A percentile compares a stretch with the other conserved stretches of the same genome.
Evolutionary conservation across 2,797 vertebrate species (phyloP).

Genomic region (Hipposideros larvatus): DNA sequence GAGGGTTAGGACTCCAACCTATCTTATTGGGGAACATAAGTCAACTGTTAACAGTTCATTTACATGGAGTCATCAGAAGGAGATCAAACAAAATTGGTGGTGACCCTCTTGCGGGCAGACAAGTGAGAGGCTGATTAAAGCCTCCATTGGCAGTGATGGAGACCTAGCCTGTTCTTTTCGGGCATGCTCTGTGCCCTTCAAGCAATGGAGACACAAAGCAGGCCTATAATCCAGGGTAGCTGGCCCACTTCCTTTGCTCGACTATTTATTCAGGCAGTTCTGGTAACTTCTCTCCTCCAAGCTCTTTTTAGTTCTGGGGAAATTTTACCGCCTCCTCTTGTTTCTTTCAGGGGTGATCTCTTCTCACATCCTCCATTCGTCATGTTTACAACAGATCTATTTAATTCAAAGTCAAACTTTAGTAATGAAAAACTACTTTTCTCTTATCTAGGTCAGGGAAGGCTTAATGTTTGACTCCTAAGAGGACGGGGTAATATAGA

Average conservation of each 20-base stretch:
- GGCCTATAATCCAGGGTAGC: neutral
- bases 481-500: neutral
- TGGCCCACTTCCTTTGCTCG: neutral
- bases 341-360: neutral
- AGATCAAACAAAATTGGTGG: no score
- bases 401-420: conserved; percentile 7
- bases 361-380: neutral
- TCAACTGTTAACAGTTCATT: neutral
- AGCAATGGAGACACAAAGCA: neutral
- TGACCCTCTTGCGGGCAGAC: neutral
- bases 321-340: neutral
- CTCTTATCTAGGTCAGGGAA: conserved; percentile 33
- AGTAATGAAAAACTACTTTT: neutral
- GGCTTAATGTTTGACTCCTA: neutral
- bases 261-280: neutral
- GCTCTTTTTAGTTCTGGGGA: neutral
- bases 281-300: neutral
- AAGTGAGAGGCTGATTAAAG: neutral
- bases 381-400: conserved; percentile 26
- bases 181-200: neutral
- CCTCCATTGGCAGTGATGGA: neutral
- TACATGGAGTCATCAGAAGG: neutral
- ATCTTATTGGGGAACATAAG: fast-evolving
- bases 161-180: neutral
- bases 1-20: neutral